Evolutionary conservation across 2,888 invertebrate genomes (phyloP), one percentile per base, ranked within the genome.

Genomic region (Sinohyriopsis cumingii): DNA sequence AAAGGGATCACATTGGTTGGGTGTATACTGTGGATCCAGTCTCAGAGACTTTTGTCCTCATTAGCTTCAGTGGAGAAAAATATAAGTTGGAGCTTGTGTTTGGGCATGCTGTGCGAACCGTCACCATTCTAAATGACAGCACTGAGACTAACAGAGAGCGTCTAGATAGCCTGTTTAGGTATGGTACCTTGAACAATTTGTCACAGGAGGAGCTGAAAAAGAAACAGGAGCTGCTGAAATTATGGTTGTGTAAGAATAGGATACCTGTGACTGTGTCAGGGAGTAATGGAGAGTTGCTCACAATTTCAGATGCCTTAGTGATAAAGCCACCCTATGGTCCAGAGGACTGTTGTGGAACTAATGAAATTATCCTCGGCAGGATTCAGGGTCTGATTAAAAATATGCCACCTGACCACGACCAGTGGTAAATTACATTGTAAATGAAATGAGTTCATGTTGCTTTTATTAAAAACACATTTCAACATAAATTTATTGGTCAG

Each of bases 21-120:
- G 86, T 89, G 2, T 89, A 87, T 73, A 89, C 89, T 0, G 77
- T 89, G 12, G 89, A 89, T 68, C 89, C 89, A 19, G 89, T 89
- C 33, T 86, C 88, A 6, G 82, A 86, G 71, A 85, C 81, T 56
- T 72, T 87, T 67, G 87, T 86, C 1, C 80, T 89, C 3, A 79
- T 85, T 12, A 75, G 76, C 65, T 82, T 84, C 65, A 56, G 65
- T 3, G 79, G 77, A 12, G 77, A 76, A 18, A 71, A 70, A 56
- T 74, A 75, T 5, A 73, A 76, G 33, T 55, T 81, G 67, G 79
- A 85, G 60, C 67, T 89, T 6, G 76, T 89, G 5, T 76, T 86
- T 69, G 85, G 87, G 4, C 81, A 84, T 64, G 82, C 86, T 59
- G 79, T 89, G 6, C 76, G 73, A 5, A 78, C 81, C 18, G 74